Base-by-base conservation (phyloP, 2,113 vertebrate genomes). In the Prietella phreatophila region DNA sequence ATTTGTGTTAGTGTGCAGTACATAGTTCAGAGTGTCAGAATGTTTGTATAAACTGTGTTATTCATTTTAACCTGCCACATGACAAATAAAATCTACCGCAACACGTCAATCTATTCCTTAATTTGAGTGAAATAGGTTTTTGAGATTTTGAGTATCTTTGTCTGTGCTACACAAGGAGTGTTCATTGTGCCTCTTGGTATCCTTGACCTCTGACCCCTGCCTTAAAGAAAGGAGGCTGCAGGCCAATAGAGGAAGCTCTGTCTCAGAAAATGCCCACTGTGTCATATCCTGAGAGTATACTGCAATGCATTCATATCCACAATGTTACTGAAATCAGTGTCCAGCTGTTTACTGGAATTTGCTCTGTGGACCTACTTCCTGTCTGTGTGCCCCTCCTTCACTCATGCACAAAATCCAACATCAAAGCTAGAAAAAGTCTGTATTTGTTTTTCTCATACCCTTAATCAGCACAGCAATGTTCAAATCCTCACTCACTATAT, bases 281-380 rank as follows among this genome's bases (percentile, higher is more conserved):
- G 91, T 92, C 90, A 93, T 80, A 93, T 94, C 93, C 92, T 91
- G 89, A 88, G 89, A 91, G 0, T 84, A 83, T 69, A 88, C 39
- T 78, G n/a, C 58, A 87, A 84, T 17, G 63, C 85, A 76, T 85
- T 53, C 80, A 88, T 80, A 89, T 92, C 90, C 85, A 87, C 75
- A 88, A 89, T 87, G 76, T 87, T 88, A 80, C 88, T 88, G 71
- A 27, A 89, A 85, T 17, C 20, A 89, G 88, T 88, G 61, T 36
- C 75, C 47, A n/a, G 58, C 39, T 73, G 14, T 79, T n/a, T 84
- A 84, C 82, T 42, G 87, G 73, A 88, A 88, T n/a, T 83, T 25
- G 25, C 3, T 36, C 22, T 73, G 50, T 47, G 25, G 47, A 84
- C 25, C 55, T 30, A 63, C 25, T 87, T 58, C 10, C 30, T 86